Evolutionary conservation across 2,888 invertebrate genomes (phyloP), one percentile per base, ranked within the genome.

Genomic region (Noctua janthina): DNA sequence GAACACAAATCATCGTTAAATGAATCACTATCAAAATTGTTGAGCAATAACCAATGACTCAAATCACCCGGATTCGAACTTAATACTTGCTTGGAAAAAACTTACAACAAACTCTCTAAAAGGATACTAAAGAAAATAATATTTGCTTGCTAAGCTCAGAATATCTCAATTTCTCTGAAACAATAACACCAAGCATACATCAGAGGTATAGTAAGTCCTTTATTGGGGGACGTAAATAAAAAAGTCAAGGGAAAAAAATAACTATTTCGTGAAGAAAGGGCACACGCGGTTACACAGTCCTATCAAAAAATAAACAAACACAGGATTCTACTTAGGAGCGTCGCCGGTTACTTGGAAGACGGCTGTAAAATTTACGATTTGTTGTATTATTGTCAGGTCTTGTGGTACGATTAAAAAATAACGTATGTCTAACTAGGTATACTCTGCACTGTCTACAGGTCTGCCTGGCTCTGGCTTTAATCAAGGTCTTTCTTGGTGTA

Each of bases 261-360:
- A 93, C 89, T 89, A 88, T 92, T 93, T 93, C 92, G 93, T 94
- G 92, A 89, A 95, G 95, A 95, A 95, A 95, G 95, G 93, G 93
- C 94, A 93, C 94, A 94, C 94, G 93, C 94, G 92, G 95, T 95
- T 96, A 96, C 96, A 94, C 94, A 95, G 95, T 92, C 95, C 96
- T 97, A 97, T 97, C 96, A 95, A 94, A 96, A 96, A 96, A 96
- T 94, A 97, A 96, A 96, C 94, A 95, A 92, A 96, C 95, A 96
- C 90, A 95, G 94, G 94, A 93, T 95, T 96, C 95, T 96, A 96
- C 96, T 96, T 95, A 96, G 95, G 92, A 91, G 92, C 93, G 92
- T 91, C 81, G 81, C 93, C 93, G 93, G 92, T 95, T 96, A 94
- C 94, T 90, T 93, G 94, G 95, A 96, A 95, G 93, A 93, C 81